Percentiles rank a stretch among this genome's conserved stretches.
These are phyloP conservation scores for Myodes glareolus DNA, from an alignment of 2,113 vertebrate genomes.

Conservation along the genomic window DNA sequence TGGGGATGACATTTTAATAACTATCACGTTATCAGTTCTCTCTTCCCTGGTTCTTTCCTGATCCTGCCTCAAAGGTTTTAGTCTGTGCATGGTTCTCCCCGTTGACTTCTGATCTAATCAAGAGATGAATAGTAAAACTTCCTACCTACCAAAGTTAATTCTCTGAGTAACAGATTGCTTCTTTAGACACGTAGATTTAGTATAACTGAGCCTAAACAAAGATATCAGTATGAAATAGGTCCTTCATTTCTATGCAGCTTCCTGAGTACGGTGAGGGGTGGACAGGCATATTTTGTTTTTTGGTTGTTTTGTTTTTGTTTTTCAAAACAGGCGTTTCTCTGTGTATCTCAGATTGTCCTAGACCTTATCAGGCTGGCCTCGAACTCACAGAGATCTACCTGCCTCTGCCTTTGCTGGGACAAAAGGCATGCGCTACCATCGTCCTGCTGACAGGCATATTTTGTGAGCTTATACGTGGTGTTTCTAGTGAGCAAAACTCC, in stretches of 20 bases:
- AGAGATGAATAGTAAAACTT: background rate
- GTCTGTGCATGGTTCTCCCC: background rate
- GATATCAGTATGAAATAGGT: background rate
- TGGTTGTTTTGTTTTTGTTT: too few species aligned
- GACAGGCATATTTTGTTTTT: background rate
- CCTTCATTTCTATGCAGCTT: background rate
- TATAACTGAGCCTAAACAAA: background rate
- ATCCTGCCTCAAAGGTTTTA: background rate
- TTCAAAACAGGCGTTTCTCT: too few species aligned
- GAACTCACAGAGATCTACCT: too few species aligned
- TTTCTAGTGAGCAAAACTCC: background rate
- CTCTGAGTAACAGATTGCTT: background rate
- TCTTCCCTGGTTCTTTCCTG: background rate
- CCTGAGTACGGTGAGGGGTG: background rate
- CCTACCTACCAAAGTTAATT: background rate
- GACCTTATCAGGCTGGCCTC: too few species aligned
- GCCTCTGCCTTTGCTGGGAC: too few species aligned
- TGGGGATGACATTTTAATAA: background rate
- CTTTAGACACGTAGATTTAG: background rate
- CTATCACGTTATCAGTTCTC: constrained; percentile 10
- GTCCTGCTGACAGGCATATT: background rate
- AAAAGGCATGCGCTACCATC: too few species aligned
- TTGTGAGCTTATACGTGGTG: background rate
- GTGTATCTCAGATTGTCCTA: too few species aligned
- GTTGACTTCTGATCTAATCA: background rate